Conservation (phyloP, 1,140 invertebrate species). For the Kradibia gibbosae region DNA sequence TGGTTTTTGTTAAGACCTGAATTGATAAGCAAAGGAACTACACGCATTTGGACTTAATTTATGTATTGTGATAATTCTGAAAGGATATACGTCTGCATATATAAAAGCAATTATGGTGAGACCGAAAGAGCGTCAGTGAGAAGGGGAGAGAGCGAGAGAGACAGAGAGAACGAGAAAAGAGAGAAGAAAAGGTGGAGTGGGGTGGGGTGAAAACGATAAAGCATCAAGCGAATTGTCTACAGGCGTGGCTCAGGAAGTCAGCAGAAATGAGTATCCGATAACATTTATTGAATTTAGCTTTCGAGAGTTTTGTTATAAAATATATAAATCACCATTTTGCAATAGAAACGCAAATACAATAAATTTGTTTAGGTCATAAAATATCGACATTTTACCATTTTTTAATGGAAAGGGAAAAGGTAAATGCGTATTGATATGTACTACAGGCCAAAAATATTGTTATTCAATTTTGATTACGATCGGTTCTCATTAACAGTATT, state of each 20-base stretch:
- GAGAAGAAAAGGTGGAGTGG: neutral
- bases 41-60: neutral
- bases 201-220: neutral
- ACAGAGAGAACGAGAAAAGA: neutral
- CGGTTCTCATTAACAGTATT: no score
- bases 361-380: neutral
- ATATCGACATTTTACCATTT: neutral
- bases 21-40: neutral
- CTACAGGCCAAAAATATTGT: no score
- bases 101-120: no score
- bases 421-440: no score
- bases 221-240: neutral
- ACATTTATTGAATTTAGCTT: neutral
- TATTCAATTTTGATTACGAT: no score
- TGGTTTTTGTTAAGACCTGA: neutral
- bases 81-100: no score
- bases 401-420: neutral
- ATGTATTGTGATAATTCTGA: neutral
- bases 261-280: conserved; percentile 10
- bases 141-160: neutral
- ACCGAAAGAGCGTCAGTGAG: no score
- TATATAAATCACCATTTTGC: neutral
- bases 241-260: neutral
- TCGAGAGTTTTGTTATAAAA: neutral
- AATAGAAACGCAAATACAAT: neutral